These are phyloP conservation scores for Neosalanx taihuensis DNA, from an alignment of 2,797 vertebrate genomes.

Conservation along the genomic window DNA sequence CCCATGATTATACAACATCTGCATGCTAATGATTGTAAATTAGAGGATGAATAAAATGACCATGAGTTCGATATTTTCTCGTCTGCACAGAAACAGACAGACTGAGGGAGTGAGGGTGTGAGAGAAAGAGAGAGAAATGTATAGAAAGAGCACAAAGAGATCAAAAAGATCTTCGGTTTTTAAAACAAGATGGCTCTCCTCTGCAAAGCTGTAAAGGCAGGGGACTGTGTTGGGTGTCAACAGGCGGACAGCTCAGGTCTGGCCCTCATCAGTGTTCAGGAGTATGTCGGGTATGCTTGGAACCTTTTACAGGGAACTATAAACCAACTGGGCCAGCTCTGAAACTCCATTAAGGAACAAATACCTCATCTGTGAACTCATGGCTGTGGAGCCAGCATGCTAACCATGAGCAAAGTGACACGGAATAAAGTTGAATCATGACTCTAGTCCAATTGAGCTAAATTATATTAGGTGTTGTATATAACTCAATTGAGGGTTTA, in stretches of 20 bases:
- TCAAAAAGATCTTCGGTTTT: neutral
- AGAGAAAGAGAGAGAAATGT: neutral
- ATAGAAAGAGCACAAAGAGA: neutral
- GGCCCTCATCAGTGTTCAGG: constrained; percentile 25
- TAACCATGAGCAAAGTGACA: constrained; percentile 5
- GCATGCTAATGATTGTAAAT: constrained; percentile 33
- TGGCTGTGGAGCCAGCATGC: neutral
- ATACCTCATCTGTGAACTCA: constrained; percentile 20
- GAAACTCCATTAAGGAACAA: constrained; percentile 5
- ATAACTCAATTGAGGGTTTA: neutral
- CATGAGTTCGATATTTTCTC: constrained; percentile 25
- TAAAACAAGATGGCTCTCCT: constrained; percentile 9
- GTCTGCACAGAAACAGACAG: neutral
- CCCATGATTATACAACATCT: constrained; percentile 33
- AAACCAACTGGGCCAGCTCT: constrained; percentile 33
- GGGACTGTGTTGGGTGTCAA: constrained; percentile 23
- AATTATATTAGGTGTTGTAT: neutral
- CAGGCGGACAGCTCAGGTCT: constrained; percentile 11
- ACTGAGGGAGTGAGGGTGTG: neutral
- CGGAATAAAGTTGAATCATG: constrained; percentile 15
- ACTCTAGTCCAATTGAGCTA: constrained; percentile 4
- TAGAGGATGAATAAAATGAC: constrained; percentile 37
- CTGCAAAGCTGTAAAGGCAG: neutral
- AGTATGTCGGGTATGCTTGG: constrained; percentile 44
- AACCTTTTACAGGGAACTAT: constrained; percentile 33